Evolutionary conservation across 2,797 vertebrate genomes (phyloP).

Genomic region (Melanotaenia boesemani): DNA sequence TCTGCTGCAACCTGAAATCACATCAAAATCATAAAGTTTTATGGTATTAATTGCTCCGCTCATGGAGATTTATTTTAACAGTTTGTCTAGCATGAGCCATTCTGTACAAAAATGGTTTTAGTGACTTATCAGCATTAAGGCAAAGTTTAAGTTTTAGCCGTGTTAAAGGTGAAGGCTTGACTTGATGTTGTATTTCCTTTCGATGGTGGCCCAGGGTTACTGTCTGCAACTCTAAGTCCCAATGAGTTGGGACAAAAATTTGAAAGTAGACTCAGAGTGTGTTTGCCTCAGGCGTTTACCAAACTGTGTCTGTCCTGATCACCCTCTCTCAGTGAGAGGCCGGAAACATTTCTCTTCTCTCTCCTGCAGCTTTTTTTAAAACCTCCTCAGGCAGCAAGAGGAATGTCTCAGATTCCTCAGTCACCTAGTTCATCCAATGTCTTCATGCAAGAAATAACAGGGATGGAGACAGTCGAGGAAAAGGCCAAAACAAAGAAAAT

Average conservation of each 20-base stretch:
- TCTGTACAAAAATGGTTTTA: conserved; percentile 2
- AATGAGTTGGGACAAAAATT: conserved; percentile 49
- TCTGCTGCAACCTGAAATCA: conserved; percentile 42
- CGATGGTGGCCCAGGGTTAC: conserved; percentile 23
- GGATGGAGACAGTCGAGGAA: conserved; percentile 20
- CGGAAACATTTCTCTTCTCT: conserved; percentile 69
- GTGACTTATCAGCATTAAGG: conserved; percentile 20
- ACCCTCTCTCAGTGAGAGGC: conserved; percentile 54
- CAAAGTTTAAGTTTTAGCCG: conserved; percentile 20
- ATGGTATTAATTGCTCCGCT: conserved; percentile 56
- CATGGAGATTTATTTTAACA: conserved; percentile 20
- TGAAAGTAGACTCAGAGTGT: conserved; percentile 37
- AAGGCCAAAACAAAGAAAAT: conserved; percentile 36
- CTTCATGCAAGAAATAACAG: conserved; percentile 43
- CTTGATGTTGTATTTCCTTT: conserved; percentile 38
- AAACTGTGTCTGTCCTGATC: conserved; percentile 46
- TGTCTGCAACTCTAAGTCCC: conserved; percentile 42
- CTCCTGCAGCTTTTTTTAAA: conserved; percentile 53
- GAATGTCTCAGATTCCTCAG: conserved; percentile 78
- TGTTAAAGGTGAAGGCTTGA: conserved; percentile 33
- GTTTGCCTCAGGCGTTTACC: conserved; percentile 54
- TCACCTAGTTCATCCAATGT: conserved; percentile 73
- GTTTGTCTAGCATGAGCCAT: conserved; percentile 8
- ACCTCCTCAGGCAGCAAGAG: conserved; percentile 71
- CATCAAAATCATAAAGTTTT: conserved; percentile 33